These are phyloP conservation scores for Echinometra lucunter DNA, from an alignment of 53 echinoderm and acorn worm species.

Conservation along the genomic window DNA sequence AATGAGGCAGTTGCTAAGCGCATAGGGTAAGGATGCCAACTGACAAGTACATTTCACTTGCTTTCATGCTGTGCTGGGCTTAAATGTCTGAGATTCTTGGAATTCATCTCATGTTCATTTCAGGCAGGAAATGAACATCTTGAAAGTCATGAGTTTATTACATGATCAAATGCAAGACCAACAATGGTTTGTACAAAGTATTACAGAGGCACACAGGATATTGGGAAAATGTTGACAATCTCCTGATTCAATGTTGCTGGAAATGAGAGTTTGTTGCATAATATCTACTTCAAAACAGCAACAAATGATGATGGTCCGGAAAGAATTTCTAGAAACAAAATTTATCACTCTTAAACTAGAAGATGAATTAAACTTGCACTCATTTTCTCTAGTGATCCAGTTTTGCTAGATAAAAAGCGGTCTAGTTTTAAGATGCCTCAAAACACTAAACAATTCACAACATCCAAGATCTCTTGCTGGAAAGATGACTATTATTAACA, in stretches of 20 bases:
- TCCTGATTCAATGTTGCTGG: background rate
- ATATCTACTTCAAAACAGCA: background rate
- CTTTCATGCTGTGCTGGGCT: conserved; percentile 19
- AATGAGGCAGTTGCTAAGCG: background rate
- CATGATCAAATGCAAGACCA: conserved; percentile 4
- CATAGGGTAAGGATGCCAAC: conserved; percentile 19
- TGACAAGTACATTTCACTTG: background rate
- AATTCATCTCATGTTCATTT: conserved; percentile 24
- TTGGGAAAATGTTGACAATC: conserved; percentile 8
- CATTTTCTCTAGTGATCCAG: background rate
- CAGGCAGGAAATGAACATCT: conserved; percentile 28
- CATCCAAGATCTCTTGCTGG: background rate
- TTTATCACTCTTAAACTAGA: background rate
- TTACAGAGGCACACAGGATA: background rate
- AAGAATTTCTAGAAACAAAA: background rate
- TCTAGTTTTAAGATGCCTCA: too few relatives aligned
- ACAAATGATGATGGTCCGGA: background rate
- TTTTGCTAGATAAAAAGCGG: too few relatives aligned
- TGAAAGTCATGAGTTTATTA: conserved; percentile 42
- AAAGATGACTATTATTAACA: background rate
- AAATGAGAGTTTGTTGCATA: background rate
- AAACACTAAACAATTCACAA: background rate
- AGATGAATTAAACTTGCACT: background rate
- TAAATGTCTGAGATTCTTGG: conserved; percentile 33
- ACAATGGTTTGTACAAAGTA: background rate